Evolutionary conservation across 2,888 invertebrate species (phyloP).

Genomic region (Pharmacophagus antenor): DNA sequence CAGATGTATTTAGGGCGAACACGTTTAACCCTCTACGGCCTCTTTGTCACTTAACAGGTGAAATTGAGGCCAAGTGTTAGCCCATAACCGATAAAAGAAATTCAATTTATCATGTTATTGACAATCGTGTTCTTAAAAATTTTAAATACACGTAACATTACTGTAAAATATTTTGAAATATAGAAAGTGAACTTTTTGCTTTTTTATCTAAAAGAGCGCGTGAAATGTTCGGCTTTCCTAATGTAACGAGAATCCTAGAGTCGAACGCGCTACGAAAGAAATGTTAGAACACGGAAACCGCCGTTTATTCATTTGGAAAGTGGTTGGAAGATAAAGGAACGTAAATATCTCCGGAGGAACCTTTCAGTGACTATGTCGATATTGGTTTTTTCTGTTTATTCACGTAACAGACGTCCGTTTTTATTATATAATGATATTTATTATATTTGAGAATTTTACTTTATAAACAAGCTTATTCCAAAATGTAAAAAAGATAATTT

Average conservation of each 20-base stretch:
- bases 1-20: no score
- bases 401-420: constrained; percentile 1
- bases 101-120: no score
- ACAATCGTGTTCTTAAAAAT: no score
- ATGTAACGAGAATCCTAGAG: constrained; percentile 19
- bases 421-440: background rate
- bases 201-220: background rate
- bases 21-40: no score
- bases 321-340: background rate
- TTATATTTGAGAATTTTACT: background rate
- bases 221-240: background rate
- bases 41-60: no score
- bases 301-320: constrained; percentile 18
- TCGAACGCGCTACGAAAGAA: background rate
- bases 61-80: no score
- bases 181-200: background rate
- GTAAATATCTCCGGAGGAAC: background rate
- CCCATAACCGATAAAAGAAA: no score
- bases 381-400: background rate
- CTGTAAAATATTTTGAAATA: background rate
- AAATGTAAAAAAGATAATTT: no score
- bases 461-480: no score
- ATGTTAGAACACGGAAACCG: background rate
- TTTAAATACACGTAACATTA: no score
- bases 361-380: background rate